Conservation (phyloP, 2,888 invertebrate genomes). For the Lysandra coridon region DNA sequence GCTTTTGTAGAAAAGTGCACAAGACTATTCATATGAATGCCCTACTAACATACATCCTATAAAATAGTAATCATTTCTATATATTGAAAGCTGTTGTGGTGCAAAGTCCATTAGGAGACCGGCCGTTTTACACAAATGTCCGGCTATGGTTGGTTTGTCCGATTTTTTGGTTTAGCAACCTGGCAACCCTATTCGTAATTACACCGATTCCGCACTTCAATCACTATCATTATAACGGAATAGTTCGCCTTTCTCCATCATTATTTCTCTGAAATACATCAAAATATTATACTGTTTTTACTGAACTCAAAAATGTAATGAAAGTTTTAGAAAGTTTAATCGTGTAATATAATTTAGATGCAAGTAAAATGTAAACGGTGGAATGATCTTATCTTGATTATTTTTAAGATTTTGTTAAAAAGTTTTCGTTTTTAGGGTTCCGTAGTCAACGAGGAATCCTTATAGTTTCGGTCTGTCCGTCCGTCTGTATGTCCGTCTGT, state of each 20-base stretch:
- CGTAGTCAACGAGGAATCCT: no score
- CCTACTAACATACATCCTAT: no score
- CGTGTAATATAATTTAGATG: not conserved
- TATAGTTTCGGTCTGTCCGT: no score
- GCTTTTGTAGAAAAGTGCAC: no score
- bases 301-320: constrained; percentile 22
- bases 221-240: constrained; percentile 17
- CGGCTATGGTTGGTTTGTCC: no score
- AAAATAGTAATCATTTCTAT: no score
- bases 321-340: constrained; percentile 27
- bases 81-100: no score
- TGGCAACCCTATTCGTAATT: not conserved
- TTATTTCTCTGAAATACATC: not conserved
- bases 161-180: no score
- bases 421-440: not conserved
- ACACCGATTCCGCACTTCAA: not conserved
- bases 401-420: not conserved
- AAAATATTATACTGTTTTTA: constrained; percentile 8
- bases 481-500: no score
- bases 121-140: no score
- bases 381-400: not conserved
- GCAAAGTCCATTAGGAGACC: no score
- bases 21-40: no score
- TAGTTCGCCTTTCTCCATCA: constrained; percentile 21
- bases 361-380: not conserved